These are phyloP conservation scores for Neolamprologus brichardi DNA, from an alignment of 2,113 vertebrate species.

Conservation along the genomic window DNA sequence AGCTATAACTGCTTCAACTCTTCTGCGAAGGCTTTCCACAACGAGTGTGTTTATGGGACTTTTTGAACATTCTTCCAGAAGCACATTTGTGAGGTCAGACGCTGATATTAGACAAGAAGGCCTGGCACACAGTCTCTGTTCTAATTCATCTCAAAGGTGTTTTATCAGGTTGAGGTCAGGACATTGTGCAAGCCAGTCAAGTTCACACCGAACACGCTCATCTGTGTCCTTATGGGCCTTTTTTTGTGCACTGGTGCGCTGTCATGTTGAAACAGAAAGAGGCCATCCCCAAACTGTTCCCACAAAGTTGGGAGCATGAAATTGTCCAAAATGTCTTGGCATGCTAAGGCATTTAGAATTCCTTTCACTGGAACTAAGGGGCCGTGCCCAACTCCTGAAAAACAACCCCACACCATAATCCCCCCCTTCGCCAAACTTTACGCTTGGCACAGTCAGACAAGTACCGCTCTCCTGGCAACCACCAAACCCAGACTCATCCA, in stretches of 20 bases:
- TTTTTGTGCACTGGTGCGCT: not conserved
- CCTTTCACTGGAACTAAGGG: not conserved
- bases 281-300: not conserved
- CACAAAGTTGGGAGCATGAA: not conserved
- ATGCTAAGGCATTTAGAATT: not conserved
- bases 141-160: not conserved
- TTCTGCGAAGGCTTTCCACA: not conserved
- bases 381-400: not conserved
- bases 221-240: not conserved
- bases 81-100: not conserved
- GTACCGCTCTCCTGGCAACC: not conserved
- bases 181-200: not conserved
- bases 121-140: not conserved
- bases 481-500: not conserved
- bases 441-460: not conserved
- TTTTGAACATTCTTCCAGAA: not conserved
- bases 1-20: not conserved
- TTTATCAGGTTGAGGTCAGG: not conserved
- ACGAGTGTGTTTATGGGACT: not conserved
- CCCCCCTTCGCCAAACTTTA: not conserved
- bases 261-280: not conserved
- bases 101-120: not conserved
- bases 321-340: not conserved
- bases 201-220: not conserved
- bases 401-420: not conserved